A percentile compares a stretch with the other conserved stretches of the same genome.
These are phyloP conservation scores for Erythrocebus patas DNA, from an alignment of 2,113 vertebrate species.

Conservation along the genomic window DNA sequence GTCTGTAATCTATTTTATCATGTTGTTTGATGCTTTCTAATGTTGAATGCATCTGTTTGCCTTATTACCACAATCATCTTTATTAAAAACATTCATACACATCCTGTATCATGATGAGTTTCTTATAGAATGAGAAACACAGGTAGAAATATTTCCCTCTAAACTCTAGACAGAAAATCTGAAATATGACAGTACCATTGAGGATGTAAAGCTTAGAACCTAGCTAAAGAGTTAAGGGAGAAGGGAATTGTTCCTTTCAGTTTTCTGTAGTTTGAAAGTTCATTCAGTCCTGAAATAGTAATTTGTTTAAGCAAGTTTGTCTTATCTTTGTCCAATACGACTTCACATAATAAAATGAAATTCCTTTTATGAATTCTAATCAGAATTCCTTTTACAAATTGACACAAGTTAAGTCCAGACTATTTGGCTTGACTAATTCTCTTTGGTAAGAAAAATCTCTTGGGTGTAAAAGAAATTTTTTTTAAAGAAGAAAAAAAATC, in stretches of 20 bases:
- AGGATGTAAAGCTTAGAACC: background rate
- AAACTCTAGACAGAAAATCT: background rate
- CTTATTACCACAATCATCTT: slow-evolving; percentile 11
- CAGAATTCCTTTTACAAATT: slow-evolving; percentile 51
- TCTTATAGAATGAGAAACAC: slow-evolving; percentile 27
- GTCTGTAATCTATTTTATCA: background rate
- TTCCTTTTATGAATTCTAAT: slow-evolving; percentile 40
- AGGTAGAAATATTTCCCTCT: slow-evolving; percentile 30
- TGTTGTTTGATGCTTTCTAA: background rate
- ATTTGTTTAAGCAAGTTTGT: slow-evolving; percentile 63
- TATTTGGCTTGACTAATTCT: slow-evolving; percentile 48
- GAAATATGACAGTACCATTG: background rate
- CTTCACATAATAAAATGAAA: slow-evolving; percentile 52
- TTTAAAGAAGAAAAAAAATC: slow-evolving; percentile 24
- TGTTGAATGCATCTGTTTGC: background rate
- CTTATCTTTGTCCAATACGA: slow-evolving; percentile 67
- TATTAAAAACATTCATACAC: slow-evolving; percentile 20
- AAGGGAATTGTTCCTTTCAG: slow-evolving; percentile 17
- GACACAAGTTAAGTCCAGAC: background rate
- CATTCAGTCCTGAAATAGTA: slow-evolving; percentile 50
- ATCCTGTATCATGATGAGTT: background rate
- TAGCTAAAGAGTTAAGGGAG: background rate
- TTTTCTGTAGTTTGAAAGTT: slow-evolving; percentile 53
- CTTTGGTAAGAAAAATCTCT: slow-evolving; percentile 37
- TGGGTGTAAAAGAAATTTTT: background rate